Conservation (phyloP, 2,797 vertebrate species). For the Neosalanx taihuensis region DNA sequence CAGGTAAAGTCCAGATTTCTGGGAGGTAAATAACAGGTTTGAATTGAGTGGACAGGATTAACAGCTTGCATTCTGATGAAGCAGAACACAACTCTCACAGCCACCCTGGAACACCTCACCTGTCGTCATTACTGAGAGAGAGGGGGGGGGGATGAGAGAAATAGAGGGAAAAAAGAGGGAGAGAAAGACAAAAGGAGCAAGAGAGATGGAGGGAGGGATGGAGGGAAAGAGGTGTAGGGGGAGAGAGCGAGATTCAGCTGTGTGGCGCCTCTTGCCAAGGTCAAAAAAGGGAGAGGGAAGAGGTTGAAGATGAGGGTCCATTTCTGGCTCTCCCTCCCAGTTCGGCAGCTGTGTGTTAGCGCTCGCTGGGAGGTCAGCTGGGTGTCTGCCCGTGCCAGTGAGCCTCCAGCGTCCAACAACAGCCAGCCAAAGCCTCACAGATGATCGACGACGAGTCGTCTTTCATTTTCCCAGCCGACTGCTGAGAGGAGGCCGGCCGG, state of each 20-base stretch:
- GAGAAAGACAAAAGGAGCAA: too few species aligned
- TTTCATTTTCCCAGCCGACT: slow-evolving; percentile 34
- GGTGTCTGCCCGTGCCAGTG: slow-evolving; percentile 9
- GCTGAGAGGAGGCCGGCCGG: slow-evolving; percentile 14
- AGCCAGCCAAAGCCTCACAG: slow-evolving; percentile 18
- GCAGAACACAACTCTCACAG: not conserved
- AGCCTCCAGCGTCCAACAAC: not conserved
- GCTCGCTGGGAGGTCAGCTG: slow-evolving; percentile 19
- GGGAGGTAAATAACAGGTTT: not conserved
- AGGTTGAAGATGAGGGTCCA: not conserved
- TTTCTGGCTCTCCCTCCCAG: slow-evolving; percentile 17
- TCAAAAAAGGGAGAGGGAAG: slow-evolving; percentile 9
- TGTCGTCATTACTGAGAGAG: slow-evolving; percentile 1
- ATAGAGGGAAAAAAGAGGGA: not conserved
- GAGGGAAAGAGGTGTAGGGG: not conserved
- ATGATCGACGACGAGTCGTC: slow-evolving; percentile 36
- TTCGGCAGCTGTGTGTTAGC: slow-evolving; percentile 33
- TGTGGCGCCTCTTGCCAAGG: slow-evolving; percentile 20
- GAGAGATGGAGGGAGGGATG: not conserved
- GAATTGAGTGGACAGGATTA: not conserved
- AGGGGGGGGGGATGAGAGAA: not conserved
- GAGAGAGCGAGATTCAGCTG: slow-evolving; percentile 4
- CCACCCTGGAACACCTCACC: slow-evolving; percentile 1
- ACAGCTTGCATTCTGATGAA: slow-evolving; percentile 2
- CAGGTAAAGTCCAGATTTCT: not conserved